phyloP scores from a whole-genome alignment of 2,797 vertebrate genomes.

The Periparus ater region DNA sequence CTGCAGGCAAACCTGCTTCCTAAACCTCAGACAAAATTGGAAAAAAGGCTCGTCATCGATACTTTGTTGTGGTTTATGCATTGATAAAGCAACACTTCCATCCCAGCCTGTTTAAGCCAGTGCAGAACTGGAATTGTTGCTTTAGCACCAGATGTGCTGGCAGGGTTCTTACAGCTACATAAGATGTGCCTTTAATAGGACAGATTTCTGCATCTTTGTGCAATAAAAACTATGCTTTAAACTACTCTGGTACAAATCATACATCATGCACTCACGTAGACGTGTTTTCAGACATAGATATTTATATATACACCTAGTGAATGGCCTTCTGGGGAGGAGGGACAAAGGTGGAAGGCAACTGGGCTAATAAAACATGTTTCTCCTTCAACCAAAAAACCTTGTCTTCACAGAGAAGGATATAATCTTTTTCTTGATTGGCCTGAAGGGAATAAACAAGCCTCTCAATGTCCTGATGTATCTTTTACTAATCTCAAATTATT shows the following conservation, averaged over 20 bases:
- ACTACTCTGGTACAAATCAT: not conserved
- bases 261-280: accelerated
- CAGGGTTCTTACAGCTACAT: not conserved
- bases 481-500: not conserved
- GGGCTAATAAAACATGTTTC: not conserved
- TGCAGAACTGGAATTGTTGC: not conserved
- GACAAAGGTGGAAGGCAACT: accelerated
- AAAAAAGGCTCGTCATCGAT: not conserved
- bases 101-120: not conserved
- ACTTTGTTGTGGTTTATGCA: not conserved
- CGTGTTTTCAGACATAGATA: not conserved
- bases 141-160: not conserved
- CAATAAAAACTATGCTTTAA: not conserved
- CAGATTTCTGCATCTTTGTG: not conserved
- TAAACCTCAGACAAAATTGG: too few relatives aligned
- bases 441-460: not conserved
- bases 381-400: not conserved
- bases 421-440: not conserved
- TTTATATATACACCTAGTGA: not conserved
- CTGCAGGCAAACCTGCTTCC: not conserved
- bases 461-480: not conserved
- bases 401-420: not conserved
- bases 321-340: accelerated
- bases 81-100: not conserved
- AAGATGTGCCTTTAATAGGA: not conserved